phyloP scores from a whole-genome alignment of 2,113 vertebrate species.

The Sarotherodon lohbergeri region DNA sequence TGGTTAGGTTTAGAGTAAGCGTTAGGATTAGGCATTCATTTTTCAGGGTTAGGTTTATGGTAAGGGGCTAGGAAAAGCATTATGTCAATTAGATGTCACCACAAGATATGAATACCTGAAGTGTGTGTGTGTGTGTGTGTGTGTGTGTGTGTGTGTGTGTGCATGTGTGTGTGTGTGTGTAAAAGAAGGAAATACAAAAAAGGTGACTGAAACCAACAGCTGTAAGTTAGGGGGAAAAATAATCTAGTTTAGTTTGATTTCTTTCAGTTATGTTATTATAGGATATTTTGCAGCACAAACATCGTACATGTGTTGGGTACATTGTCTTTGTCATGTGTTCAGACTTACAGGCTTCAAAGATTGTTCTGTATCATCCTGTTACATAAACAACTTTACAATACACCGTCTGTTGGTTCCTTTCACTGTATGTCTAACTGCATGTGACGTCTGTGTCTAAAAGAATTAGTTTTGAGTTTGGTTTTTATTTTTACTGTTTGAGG shows the following conservation, averaged over 20 bases:
- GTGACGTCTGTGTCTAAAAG: neutral
- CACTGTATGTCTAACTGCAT: neutral
- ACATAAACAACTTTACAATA: neutral
- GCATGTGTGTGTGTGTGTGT: neutral
- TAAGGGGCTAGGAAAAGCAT: neutral
- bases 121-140: too few relatives aligned
- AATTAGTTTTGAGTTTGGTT: neutral
- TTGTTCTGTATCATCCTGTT: neutral
- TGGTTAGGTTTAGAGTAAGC: neutral
- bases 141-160: neutral
- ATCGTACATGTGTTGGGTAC: neutral
- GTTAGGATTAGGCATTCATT: neutral
- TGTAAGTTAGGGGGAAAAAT: fast-evolving
- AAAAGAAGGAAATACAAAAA: neutral
- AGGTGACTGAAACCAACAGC: neutral
- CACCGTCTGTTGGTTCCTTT: neutral
- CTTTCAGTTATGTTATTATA: neutral
- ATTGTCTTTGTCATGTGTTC: neutral
- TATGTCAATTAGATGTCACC: neutral
- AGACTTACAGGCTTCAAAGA: neutral
- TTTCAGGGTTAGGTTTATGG: neutral
- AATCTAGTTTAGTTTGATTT: neutral
- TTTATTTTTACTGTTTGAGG: neutral
- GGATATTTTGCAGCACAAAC: neutral
- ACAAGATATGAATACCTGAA: neutral